Base-by-base conservation (phyloP, 1,140 invertebrate species). In the Sarcophaga peregrina region DNA sequence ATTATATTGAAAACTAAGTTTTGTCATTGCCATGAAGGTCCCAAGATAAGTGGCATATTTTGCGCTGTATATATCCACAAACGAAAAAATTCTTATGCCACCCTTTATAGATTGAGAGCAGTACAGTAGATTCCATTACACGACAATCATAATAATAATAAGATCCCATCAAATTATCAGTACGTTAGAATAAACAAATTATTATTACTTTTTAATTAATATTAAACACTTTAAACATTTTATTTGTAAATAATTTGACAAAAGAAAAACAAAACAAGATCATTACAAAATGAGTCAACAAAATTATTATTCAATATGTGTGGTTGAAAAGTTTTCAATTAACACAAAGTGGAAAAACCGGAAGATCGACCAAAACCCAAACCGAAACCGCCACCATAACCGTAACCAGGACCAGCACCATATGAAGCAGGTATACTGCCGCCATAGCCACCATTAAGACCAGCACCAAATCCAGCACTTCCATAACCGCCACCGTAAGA, bases 341-440 rank as follows among this genome's bases (percentile, higher is more conserved):
- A 78, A 50, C 47, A 78, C 47, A 15, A 78, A 50, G 50, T 17
- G 9, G 75, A 50, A 78, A 50, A 25, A 25, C 75, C 75, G 7
- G 3, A 47, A 52, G 75, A n/a, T 20, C 17, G 75, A 50, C 85
- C 86, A 75, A 85, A 87, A 74, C 86, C 86, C 13, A 87, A 82
- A 17, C 86, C 86, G 10, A 84, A 87, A 81, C 86, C 86, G 62
- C 86, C 86, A 50, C 80, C 80, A 72, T 84, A 58, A 25, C 75
- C 75, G 20, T 17, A n/a, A 52, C 48, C 47, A 78, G 50, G 25
- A 8, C 75, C 46, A 10, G 46, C 46, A 48, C 45, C 45, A 48
- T 46, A 76, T 46, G 45, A 11, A 48, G 13, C 74, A 76, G 13
- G 45, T 47, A n/a, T 13, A 8, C n/a, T n/a, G 13, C 11, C 45